Evolutionary conservation across 2,888 invertebrate species (phyloP).

Genomic region (Macropis europaea): DNA sequence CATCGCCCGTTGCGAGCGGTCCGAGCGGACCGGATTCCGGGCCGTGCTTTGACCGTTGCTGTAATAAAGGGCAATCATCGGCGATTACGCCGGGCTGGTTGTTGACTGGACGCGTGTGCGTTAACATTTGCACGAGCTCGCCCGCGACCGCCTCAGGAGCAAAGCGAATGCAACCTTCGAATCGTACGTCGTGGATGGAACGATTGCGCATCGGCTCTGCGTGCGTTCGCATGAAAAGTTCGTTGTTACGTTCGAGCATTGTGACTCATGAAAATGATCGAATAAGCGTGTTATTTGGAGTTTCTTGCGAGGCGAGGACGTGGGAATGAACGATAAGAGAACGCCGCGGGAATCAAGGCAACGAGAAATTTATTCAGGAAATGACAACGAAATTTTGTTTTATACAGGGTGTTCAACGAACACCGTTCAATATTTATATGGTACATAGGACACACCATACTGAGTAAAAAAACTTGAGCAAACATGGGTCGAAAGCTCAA

Average conservation of each 20-base stretch:
- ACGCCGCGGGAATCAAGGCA: no score
- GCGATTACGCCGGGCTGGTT: constrained; percentile 72
- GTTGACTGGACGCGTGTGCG: constrained; percentile 44
- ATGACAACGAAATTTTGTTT: no score
- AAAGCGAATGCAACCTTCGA: constrained; percentile 4
- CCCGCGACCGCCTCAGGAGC: constrained; percentile 6
- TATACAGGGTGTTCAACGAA: no score
- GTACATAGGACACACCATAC: no score
- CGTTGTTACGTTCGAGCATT: constrained; percentile 12
- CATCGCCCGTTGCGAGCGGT: constrained; percentile 53
- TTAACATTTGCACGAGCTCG: constrained; percentile 14
- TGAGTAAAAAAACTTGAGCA: no score
- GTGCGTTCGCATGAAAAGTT: constrained; percentile 16
- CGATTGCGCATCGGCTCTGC: constrained; percentile 3
- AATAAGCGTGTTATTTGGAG: no score
- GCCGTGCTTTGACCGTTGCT: constrained; percentile 74
- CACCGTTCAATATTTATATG: no score
- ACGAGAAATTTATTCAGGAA: no score
- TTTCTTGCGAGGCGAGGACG: no score
- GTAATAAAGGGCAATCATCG: constrained; percentile 78
- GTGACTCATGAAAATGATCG: no score
- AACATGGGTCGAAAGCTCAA: no score
- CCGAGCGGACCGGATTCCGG: constrained; percentile 71
- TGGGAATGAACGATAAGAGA: no score
- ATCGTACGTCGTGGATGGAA: constrained; percentile 15